Evolutionary conservation across 2,888 invertebrate genomes (phyloP).

Genomic region (Caenorhabditis parvicauda): DNA sequence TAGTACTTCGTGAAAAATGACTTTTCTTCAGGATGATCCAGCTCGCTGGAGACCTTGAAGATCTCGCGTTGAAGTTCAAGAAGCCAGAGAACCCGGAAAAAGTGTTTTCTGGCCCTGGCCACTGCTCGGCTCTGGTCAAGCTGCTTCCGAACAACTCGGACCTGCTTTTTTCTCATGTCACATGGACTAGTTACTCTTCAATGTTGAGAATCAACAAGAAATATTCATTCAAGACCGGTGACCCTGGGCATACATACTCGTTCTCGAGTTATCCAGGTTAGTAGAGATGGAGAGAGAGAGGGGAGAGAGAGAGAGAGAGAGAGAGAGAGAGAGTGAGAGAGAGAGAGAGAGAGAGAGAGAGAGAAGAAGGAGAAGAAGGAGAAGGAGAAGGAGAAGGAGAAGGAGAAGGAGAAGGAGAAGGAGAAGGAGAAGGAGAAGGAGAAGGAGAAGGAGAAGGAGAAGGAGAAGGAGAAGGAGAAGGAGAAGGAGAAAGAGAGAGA

Average conservation of each 20-base stretch:
- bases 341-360: not conserved
- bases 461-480: not conserved
- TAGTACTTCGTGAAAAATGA: not conserved
- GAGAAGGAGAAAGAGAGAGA: not conserved
- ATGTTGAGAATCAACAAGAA: constrained; percentile 65
- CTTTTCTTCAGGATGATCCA: constrained; percentile 47
- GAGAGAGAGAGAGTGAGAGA: not conserved
- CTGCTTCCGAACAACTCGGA: constrained; percentile 49
- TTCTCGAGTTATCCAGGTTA: constrained; percentile 62
- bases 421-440: not conserved
- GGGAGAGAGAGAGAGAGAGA: not conserved
- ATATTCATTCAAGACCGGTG: constrained; percentile 56
- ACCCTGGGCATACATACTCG: constrained; percentile 54
- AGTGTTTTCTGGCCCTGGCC: constrained; percentile 34
- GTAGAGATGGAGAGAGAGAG: not conserved
- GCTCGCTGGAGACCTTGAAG: constrained; percentile 58
- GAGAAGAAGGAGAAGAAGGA: not conserved
- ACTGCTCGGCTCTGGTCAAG: constrained; percentile 60
- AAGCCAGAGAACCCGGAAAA: constrained; percentile 50
- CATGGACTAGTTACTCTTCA: constrained; percentile 58
- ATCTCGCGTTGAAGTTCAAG: constrained; percentile 58
- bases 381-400: not conserved
- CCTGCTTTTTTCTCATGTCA: constrained; percentile 59
- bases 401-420: not conserved
- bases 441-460: not conserved